A percentile compares a stretch with the other conserved stretches of the same genome.
Conservation (phyloP, 2,888 invertebrate species). For the Nesidiocoris tenuis region DNA sequence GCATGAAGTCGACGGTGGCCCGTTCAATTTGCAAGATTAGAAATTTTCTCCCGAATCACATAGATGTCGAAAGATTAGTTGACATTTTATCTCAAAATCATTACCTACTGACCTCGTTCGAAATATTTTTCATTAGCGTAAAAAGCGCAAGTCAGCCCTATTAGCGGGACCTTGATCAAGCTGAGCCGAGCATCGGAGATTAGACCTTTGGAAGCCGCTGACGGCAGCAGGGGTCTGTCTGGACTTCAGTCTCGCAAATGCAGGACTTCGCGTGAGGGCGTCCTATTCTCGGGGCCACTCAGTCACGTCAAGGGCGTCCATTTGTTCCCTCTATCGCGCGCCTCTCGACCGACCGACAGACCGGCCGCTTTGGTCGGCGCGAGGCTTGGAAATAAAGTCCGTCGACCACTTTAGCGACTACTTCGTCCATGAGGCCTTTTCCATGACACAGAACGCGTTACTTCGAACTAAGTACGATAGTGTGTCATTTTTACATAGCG, state of each 20-base stretch:
- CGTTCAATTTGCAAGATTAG: no score
- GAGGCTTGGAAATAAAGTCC: neutral
- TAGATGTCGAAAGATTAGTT: no score
- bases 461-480: no score
- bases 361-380: neutral
- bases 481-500: no score
- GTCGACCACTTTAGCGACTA: no score
- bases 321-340: conserved; percentile 18
- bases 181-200: conserved; percentile 9
- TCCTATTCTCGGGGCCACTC: conserved; percentile 5
- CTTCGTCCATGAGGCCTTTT: no score
- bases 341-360: neutral
- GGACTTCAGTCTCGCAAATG: neutral
- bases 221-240: neutral
- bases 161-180: neutral
- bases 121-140: neutral
- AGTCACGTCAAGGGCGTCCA: conserved; percentile 31
- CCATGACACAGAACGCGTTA: no score
- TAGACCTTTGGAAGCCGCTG: neutral
- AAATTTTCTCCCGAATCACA: no score
- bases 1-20: no score
- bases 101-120: no score
- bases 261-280: conserved; percentile 10
- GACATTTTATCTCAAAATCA: no score
- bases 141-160: neutral